Evolutionary conservation across 2,113 vertebrate genomes (phyloP).

Genomic region (Amphilophus citrinellus): DNA sequence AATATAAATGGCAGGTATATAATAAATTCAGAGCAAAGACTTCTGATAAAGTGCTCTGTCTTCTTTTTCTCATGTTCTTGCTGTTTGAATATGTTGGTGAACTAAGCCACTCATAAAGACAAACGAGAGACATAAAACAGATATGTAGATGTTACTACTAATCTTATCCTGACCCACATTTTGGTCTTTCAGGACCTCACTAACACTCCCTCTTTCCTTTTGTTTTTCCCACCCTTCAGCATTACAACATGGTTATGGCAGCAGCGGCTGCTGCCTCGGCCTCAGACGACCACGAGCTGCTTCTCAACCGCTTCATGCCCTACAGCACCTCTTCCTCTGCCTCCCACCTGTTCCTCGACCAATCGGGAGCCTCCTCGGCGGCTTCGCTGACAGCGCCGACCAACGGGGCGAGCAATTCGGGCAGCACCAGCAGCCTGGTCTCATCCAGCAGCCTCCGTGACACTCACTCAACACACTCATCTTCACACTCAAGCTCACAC

Average conservation of each 20-base stretch:
- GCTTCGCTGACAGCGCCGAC: slow-evolving; percentile 84
- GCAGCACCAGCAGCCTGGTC: slow-evolving; percentile 91
- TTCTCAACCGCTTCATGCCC: slow-evolving; percentile 93
- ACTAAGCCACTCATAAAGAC: too few species aligned
- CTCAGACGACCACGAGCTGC: slow-evolving; percentile 95
- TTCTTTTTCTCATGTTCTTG: neutral
- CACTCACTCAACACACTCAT: slow-evolving; percentile 83
- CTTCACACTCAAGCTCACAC: slow-evolving; percentile 79
- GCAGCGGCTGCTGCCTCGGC: slow-evolving; percentile 91
- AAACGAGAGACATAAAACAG: too few species aligned
- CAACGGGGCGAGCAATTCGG: slow-evolving; percentile 87
- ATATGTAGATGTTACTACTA: too few species aligned
- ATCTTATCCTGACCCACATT: neutral
- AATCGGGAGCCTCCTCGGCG: slow-evolving; percentile 86
- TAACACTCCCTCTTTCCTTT: neutral
- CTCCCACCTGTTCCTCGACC: slow-evolving; percentile 96
- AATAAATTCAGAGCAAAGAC: neutral
- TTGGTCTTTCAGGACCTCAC: neutral
- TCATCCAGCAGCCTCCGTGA: slow-evolving; percentile 93
- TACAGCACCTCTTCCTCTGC: slow-evolving; percentile 83
- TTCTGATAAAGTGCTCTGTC: accelerated
- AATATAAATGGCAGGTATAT: neutral
- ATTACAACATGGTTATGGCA: slow-evolving; percentile 96
- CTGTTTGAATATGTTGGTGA: neutral
- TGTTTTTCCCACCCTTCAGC: slow-evolving; percentile 76